Base-by-base conservation (phyloP, 2,888 invertebrate species). In the Cyclophora albipunctata region DNA sequence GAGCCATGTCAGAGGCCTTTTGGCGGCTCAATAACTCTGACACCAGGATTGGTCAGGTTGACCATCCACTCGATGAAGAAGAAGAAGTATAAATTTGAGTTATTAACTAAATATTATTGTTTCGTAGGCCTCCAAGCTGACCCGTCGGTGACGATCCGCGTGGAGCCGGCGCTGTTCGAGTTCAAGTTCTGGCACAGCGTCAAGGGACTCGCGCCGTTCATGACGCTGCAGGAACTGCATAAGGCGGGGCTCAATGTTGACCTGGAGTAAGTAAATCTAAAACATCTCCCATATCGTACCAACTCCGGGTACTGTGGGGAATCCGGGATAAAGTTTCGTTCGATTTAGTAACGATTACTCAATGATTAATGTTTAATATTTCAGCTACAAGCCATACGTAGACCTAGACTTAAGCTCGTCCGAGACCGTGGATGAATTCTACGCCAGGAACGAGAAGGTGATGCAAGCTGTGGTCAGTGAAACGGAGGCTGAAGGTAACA, bases 121-220 rank as follows among this genome's bases (percentile, higher is more conserved):
- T 7, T 67, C 69, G 4, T 62, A 91, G 92, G 92, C 35, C 66
- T 92, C 2, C 84, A 90, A 61, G 67, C 90, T 2, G 84, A 84
- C 34, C 85, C 91, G 1, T 86, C 92, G 3, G 75, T 94, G 40
- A 91, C 92, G 60, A 91, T 97, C 34, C 91, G 91, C 64, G 90
- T 98, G 7, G 98, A 98, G 73, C 97, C 97, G 0, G 96, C 96
- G 0, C 83, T 98, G 42, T 98, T 98, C 80, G 98, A 98, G 81
- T 98, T 95, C 95, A 90, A 96, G 70, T 92, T 93, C 40, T 98
- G 98, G 98, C 96, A 97, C 56, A n/a, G 65, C 77, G 90, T 92
- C 1, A 93, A 93, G 52, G 92, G 92, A 0, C 81, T 86, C 67
- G 96, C 95, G 3, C 91, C 92, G 33, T 97, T 95, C 92, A 92